Percentiles rank a stretch among this genome's conserved stretches.
phyloP scores from a whole-genome alignment of 2,888 invertebrate genomes.

The Sphaeridia pumilis region DNA sequence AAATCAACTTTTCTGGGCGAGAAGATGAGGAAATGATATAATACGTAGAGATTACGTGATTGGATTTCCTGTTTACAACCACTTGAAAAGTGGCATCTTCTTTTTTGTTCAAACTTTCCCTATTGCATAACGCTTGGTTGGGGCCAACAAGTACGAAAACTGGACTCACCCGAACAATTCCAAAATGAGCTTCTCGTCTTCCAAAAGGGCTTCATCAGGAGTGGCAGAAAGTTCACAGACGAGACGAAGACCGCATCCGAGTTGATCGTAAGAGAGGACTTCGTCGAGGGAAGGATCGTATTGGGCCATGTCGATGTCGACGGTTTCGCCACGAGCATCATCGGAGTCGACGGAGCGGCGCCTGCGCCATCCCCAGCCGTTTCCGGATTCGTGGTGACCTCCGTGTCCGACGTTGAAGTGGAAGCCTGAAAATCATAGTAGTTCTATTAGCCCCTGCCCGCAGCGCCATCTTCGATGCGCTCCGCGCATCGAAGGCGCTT shows the following conservation, averaged over 20 bases:
- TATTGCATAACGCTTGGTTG: too few relatives aligned
- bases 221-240: slow-evolving; percentile 30
- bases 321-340: slow-evolving; percentile 14
- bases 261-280: slow-evolving; percentile 28
- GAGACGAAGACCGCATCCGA: slow-evolving; percentile 33
- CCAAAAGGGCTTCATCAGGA: slow-evolving; percentile 15
- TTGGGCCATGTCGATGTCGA: slow-evolving; percentile 12
- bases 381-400: slow-evolving; percentile 5
- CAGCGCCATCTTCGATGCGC: too few relatives aligned
- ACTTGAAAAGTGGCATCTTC: too few relatives aligned
- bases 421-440: slow-evolving; percentile 10
- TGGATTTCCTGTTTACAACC: too few relatives aligned
- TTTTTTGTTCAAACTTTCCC: too few relatives aligned
- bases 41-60: too few relatives aligned
- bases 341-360: slow-evolving; percentile 14
- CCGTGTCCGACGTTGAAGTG: slow-evolving; percentile 17
- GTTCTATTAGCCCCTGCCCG: too few relatives aligned
- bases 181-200: slow-evolving; percentile 33
- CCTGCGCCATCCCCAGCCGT: slow-evolving; percentile 21
- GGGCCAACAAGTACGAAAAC: too few relatives aligned
- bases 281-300: slow-evolving; percentile 31
- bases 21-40: too few relatives aligned
- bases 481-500: too few relatives aligned
- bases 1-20: too few relatives aligned
- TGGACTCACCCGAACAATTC: slow-evolving; percentile 31